phyloP scores from a whole-genome alignment of 2,888 invertebrate genomes.

The Dromius quadrimaculatus region DNA sequence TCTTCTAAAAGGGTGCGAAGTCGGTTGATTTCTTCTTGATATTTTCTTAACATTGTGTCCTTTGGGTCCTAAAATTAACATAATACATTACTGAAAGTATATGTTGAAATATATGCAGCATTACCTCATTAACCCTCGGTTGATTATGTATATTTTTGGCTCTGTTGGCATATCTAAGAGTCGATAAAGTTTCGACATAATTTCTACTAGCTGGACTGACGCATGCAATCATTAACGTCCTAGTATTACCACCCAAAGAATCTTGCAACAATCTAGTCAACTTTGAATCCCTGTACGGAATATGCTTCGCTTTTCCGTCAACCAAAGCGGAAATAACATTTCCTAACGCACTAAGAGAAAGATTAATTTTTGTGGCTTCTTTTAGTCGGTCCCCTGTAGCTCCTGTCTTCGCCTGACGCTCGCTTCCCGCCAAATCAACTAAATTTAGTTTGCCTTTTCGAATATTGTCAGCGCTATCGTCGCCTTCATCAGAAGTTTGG shows the following conservation, averaged over 20 bases:
- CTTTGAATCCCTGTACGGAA: constrained; percentile 88
- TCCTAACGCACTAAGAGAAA: constrained; percentile 87
- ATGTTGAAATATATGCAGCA: background rate
- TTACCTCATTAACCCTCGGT: constrained; percentile 82
- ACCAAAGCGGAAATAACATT: constrained; percentile 91
- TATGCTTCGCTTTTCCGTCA: constrained; percentile 84
- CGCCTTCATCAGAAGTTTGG: constrained; percentile 58
- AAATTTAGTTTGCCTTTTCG: constrained; percentile 78
- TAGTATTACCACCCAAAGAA: constrained; percentile 88
- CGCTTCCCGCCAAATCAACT: constrained; percentile 91
- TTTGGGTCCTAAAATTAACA: constrained; percentile 76
- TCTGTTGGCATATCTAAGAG: constrained; percentile 84
- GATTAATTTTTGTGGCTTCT: constrained; percentile 91
- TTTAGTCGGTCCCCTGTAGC: constrained; percentile 87
- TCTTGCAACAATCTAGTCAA: constrained; percentile 80
- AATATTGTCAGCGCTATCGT: constrained; percentile 63
- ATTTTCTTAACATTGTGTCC: constrained; percentile 86
- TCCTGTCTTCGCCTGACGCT: constrained; percentile 86
- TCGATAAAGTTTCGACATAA: constrained; percentile 86
- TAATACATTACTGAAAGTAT: background rate
- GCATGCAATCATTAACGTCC: constrained; percentile 90
- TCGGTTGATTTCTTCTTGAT: constrained; percentile 85
- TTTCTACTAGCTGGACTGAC: constrained; percentile 86
- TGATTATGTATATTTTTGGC: constrained; percentile 90
- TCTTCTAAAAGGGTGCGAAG: constrained; percentile 72